Base-by-base conservation (phyloP, 2,797 vertebrate genomes). In the Pseudomugil tenellus region DNA sequence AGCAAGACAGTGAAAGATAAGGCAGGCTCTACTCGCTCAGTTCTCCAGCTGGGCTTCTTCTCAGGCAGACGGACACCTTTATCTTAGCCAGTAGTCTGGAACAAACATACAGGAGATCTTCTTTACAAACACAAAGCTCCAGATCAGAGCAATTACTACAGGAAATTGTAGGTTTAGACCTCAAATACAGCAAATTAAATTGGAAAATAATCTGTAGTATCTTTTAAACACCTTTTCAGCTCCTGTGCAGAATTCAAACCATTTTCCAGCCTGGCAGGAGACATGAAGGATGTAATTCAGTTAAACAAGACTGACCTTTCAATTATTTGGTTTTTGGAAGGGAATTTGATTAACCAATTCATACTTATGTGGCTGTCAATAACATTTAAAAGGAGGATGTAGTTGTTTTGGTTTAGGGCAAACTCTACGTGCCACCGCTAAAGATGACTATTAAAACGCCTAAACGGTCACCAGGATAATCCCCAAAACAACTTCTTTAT, bases 1-100 rank as follows among this genome's bases (percentile, higher is more conserved):
- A 72, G 69, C 54, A 72, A 62, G 78, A 79, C 74, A 80, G 57
- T 72, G 81, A 79, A 58, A 82, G 85, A 92, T 89, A 90, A 88
- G 83, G 53, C 65, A 49, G 86, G 78, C 74, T 80, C 75, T 58
- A 56, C 53, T 58, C 0, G 32, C 53, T 72, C 28, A 0, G 46
- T 58, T 66, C 63, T 67, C 73, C 74, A 62, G 73, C 70, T 62
- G 74, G 63, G 75, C 79, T 83, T 87, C 81, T 81, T 80, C 84
- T 83, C 52, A 37, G 60, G 52, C 63, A 70, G 57, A 64, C 71
- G 70, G 76, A 76, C 70, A 68, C 69, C 52, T 83, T 92, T 88
- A 90, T 89, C 90, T 81, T 43, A 10, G 29, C 39, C 58, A 21
- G 55, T 46, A 86, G 78, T 78, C 81, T 62, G 53, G 64, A 78